phyloP scores from a whole-genome alignment of 2,113 vertebrate species.

The Naja naja region DNA sequence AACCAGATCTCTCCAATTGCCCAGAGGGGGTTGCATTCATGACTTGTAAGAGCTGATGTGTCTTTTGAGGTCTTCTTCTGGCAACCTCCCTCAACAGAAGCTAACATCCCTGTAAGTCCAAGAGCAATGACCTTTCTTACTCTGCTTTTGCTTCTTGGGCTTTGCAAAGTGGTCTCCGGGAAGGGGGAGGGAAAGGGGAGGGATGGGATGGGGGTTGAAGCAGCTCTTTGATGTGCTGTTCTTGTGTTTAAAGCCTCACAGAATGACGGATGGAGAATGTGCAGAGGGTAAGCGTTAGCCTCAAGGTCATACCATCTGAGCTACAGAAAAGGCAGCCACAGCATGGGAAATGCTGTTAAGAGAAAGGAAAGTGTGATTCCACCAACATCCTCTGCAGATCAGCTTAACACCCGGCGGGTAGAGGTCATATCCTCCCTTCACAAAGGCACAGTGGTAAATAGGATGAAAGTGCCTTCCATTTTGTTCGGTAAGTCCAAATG shows the following conservation, averaged over 20 bases:
- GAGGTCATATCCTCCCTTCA: not conserved
- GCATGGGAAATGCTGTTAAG: not conserved
- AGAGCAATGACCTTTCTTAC: not conserved
- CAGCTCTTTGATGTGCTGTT: constrained; percentile 2
- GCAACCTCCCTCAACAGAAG: rapidly evolving
- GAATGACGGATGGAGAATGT: constrained; percentile 28
- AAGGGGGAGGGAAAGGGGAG: too few relatives aligned
- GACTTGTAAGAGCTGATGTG: rapidly evolving
- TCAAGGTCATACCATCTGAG: constrained; percentile 43
- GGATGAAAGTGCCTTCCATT: not conserved
- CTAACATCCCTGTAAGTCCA: rapidly evolving
- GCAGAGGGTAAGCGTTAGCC: constrained; percentile 44
- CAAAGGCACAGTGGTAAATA: not conserved
- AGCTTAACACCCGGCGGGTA: not conserved
- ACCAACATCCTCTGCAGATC: not conserved
- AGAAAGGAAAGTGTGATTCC: not conserved
- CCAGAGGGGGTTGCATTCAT: rapidly evolving
- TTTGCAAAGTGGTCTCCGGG: constrained; percentile 49
- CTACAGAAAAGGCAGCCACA: not conserved
- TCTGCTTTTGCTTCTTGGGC: constrained; percentile 20
- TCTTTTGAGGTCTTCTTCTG: not conserved
- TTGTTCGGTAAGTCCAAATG: not conserved
- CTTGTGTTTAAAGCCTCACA: constrained; percentile 50
- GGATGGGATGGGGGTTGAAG: too few relatives aligned
- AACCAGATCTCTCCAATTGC: rapidly evolving